A percentile compares a stretch with the other conserved stretches of the same genome.
Evolutionary conservation across 2,797 vertebrate genomes (phyloP).

Genomic region (Crypturellus tataupa): DNA sequence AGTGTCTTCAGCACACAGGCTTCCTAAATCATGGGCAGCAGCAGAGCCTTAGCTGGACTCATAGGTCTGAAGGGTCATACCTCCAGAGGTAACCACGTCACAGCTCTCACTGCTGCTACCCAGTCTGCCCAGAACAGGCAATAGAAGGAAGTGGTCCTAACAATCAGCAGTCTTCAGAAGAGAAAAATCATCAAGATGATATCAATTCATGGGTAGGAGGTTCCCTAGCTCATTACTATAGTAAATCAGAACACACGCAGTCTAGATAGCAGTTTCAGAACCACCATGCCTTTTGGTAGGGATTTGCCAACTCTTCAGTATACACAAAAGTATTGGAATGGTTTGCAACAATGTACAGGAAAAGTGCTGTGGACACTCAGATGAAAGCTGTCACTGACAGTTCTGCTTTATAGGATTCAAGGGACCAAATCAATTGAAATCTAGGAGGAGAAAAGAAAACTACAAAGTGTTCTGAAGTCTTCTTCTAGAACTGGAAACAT

Average conservation of each 20-base stretch:
- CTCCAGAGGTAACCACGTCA: not conserved
- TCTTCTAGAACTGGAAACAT: not conserved
- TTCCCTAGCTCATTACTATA: not conserved
- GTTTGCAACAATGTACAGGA: not conserved
- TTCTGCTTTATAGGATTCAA: not conserved
- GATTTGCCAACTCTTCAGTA: not conserved
- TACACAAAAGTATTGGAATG: not conserved
- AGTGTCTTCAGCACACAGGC: not conserved
- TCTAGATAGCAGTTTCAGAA: not conserved
- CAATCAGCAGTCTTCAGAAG: not conserved
- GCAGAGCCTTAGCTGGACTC: not conserved
- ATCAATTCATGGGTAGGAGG: accelerated
- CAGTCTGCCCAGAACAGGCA: not conserved
- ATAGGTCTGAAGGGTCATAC: not conserved
- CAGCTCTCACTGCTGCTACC: not conserved
- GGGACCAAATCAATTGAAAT: not conserved
- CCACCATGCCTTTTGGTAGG: not conserved
- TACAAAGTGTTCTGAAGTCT: not conserved
- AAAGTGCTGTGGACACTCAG: not conserved
- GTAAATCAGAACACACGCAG: not conserved
- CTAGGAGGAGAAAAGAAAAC: not conserved
- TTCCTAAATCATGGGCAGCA: not conserved
- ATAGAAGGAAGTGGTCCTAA: not conserved
- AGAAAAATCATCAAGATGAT: not conserved
- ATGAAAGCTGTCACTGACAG: not conserved